These are phyloP conservation scores for Drosophila colorata DNA, from an alignment of 2,888 invertebrate genomes.

Conservation along the genomic window DNA sequence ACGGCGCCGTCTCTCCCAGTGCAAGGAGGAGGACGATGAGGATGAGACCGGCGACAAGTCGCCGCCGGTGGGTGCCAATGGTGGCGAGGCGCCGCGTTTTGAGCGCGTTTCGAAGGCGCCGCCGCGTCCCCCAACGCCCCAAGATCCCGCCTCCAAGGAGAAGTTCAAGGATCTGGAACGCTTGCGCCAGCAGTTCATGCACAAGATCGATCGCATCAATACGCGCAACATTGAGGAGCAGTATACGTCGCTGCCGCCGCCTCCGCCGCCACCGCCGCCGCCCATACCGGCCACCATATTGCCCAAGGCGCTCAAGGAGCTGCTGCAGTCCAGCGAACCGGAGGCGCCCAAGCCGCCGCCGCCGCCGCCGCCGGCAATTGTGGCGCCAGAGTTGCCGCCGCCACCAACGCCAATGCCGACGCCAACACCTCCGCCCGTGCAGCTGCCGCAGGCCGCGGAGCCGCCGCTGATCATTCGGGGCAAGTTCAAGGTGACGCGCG, in stretches of 20 bases:
- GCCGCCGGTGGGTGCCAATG: constrained; percentile 53
- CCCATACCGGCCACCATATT: constrained; percentile 84
- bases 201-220: constrained; percentile 84
- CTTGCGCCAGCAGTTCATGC: constrained; percentile 83
- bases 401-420: not conserved
- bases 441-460: constrained; percentile 47
- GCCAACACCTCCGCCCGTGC: not conserved
- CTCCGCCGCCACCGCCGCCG: constrained; percentile 77
- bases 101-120: constrained; percentile 70
- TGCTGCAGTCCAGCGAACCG: constrained; percentile 71
- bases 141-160: constrained; percentile 77
- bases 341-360: constrained; percentile 6
- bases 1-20: constrained; percentile 91
- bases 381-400: not conserved
- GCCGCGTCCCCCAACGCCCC: constrained; percentile 79
- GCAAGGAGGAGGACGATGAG: constrained; percentile 93
- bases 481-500: constrained; percentile 87
- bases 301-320: constrained; percentile 80
- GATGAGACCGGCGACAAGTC: constrained; percentile 85
- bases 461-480: constrained; percentile 84
- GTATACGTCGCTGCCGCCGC: constrained; percentile 65
- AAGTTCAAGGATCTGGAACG: constrained; percentile 83
- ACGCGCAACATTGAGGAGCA: constrained; percentile 83
- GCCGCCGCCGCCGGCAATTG: constrained; percentile 1
- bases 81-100: constrained; percentile 34